Base-by-base conservation (phyloP, 2,888 invertebrate species). In the Phyllotreta cruciferae region DNA sequence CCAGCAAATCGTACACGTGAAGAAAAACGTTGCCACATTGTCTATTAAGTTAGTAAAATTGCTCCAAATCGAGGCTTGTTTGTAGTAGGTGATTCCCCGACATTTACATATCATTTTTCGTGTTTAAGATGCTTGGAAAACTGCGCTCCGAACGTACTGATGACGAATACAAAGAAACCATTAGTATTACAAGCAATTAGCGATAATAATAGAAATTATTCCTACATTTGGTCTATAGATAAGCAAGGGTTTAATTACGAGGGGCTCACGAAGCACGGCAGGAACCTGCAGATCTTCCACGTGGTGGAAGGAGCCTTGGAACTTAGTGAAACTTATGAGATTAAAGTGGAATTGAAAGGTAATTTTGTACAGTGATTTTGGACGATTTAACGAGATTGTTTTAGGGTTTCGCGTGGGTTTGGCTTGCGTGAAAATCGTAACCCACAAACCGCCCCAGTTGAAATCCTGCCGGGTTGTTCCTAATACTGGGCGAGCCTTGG, bases 91-190 rank as follows among this genome's bases (percentile, higher is more conserved):
- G 10, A 37, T 24, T 13, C 1, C 9, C 13, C 11, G 8, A 6
- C 34, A 11, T 11, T 11, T 10, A 3, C 6, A 35, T 35, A 11
- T 11, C n/a, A n/a, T 35, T 44, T 11, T 10, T 7, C 5, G 24
- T 10, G 47, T 39, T 49, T 34, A 10, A 66, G 63, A 8, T 67
- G 66, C 54, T 35, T 60, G 38, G 56, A 58, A 54, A 64, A 66
- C 24, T 68, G 66, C 47, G 58, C 56, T 11, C 68, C 66, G 7
- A n/a, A 8, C 4, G 64, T 63, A 1, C 42, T 44, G 11, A 56
- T 64, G 24, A 61, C 63, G 3, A 61, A 64, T 34, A 44, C 45
- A 4, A 58, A 56, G 36, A 6, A 63, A 11, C 13, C 41, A 3
- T 14, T 54, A 6, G 56, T 66, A 13, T n/a, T 68, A 10, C n/a